Percentiles rank a stretch among this genome's conserved stretches.
phyloP scores from a whole-genome alignment of 2,888 invertebrate species.

The Phyllotreta striolata region DNA sequence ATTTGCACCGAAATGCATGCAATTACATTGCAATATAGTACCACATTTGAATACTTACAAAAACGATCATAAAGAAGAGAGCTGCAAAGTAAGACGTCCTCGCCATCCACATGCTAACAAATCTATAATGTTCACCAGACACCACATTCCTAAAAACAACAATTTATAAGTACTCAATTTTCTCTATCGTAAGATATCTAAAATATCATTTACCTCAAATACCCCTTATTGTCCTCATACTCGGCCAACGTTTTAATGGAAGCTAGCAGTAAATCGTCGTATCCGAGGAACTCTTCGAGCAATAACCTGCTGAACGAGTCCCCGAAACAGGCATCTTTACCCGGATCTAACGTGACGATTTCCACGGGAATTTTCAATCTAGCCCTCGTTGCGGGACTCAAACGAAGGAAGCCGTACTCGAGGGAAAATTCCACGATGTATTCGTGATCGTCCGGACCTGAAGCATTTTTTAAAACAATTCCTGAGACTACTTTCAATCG shows the following conservation, averaged over 20 bases:
- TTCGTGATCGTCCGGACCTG: conserved; percentile 76
- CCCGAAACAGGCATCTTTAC: conserved; percentile 90
- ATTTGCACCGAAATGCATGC: too few species aligned
- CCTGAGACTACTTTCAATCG: too few species aligned
- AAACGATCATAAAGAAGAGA: conserved; percentile 96
- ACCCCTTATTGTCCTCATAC: conserved; percentile 96
- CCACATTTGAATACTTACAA: conserved; percentile 86
- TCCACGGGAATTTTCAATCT: conserved; percentile 91
- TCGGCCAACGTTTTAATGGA: conserved; percentile 95
- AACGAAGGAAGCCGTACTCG: conserved; percentile 94
- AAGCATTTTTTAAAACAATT: conserved; percentile 10
- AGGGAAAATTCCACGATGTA: conserved; percentile 98
- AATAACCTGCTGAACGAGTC: conserved; percentile 90
- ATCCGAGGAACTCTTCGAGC: conserved; percentile 92
- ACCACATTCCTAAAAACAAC: conserved; percentile 84
- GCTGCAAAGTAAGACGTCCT: conserved; percentile 95
- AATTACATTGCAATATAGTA: too few species aligned
- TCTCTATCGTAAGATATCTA: conserved; percentile 63
- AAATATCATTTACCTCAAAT: conserved; percentile 70
- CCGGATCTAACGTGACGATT: conserved; percentile 87
- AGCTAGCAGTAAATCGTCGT: conserved; percentile 96
- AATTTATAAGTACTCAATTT: not conserved
- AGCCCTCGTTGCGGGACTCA: conserved; percentile 86
- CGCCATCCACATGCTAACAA: conserved; percentile 97
- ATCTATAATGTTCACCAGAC: conserved; percentile 97